Evolutionary conservation across 2,797 vertebrate species (phyloP), one percentile per base, ranked within the genome.

Genomic region (Gambelia wislizenii): DNA sequence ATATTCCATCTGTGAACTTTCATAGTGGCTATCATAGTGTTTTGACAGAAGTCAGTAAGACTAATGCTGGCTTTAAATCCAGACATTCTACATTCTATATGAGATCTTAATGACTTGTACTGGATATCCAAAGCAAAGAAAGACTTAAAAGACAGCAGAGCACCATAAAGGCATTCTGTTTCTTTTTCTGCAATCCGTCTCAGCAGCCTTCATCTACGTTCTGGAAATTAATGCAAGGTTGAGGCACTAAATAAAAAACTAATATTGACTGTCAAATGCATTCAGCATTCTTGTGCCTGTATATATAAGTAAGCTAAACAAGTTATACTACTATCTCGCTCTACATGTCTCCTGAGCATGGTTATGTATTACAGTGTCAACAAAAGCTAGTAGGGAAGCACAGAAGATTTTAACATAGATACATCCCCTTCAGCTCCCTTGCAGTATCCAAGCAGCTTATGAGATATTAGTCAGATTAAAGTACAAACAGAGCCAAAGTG

Each of bases 161-260:
- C 39, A 92, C 87, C 0, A 52, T 52, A 76, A 54, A 79, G 25
- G 44, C 13, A 1, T 44, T 92, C 39, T n/a, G 64, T 39, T 89
- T 90, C 90, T 87, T 67, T 86, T 92, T 91, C 22, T 77, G n/a
- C 61, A 42, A 87, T 74, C 44, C 70, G 94, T 8, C 54, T 70
- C 16, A 0, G 0, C 85, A 33, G 83, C 82, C 79, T 89, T 91
- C 91, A 91, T 92, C 56, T 87, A 82, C 14, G 42, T 87, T 83
- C 89, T 92, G 91, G 85, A 93, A 93, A 89, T 90, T 82, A 92
- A 89, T 0, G 0, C 84, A 94, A 93, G 64, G 87, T 76, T 90
- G 87, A 92, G 83, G 83, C 75, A 84, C 87, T 83, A 77, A 78
- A 89, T 44, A 82, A 14, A 76, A 88, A 49, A 6, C n/a, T 70